Base-by-base conservation (phyloP, 2,888 invertebrate species). In the Dynastes maya region DNA sequence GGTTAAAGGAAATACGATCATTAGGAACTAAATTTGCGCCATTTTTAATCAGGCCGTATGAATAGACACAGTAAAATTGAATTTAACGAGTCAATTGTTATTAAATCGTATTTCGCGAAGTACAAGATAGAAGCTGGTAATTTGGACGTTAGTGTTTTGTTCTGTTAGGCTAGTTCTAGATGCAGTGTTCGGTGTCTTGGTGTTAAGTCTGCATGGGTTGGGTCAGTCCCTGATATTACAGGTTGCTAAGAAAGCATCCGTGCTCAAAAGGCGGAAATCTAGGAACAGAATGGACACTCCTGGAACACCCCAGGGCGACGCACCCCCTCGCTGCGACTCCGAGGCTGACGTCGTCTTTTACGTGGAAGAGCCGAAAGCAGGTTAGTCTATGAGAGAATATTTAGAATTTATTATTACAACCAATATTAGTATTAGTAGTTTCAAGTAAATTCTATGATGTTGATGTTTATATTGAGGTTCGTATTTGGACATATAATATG, bases 201-300 rank as follows among this genome's bases (percentile, higher is more conserved):
- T 88, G 88, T 88, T 88, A 87, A 88, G 88, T 88, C 85, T 86
- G 86, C 87, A 86, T 87, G 85, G 86, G 87, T 88, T 88, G 91
- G 91, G 91, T 91, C 91, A 92, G 92, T 92, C 92, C 90, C 91
- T 93, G 87, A 92, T 92, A 90, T 91, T 92, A 86, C 92, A 94
- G 92, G 93, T 94, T 85, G 94, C 94, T 80, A 93, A 94, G 87
- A 92, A 93, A 86, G 94, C 94, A 81, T 94, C 93, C 84, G 93
- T 94, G 82, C 90, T 94, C 83, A 93, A 94, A 86, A 89, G 94
- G 80, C 89, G 94, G 80, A 93, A 94, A 87, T 94, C 94, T 74
- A 90, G 92, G 84, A 92, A 92, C 84, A 90, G 92, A 82, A 93
- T 93, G 92, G 93, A 93, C 82, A 81, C 85, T 75, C 83, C 88